Conservation (phyloP, 64 coral and sea anemone genomes). For the Pocillopora damicornis region DNA sequence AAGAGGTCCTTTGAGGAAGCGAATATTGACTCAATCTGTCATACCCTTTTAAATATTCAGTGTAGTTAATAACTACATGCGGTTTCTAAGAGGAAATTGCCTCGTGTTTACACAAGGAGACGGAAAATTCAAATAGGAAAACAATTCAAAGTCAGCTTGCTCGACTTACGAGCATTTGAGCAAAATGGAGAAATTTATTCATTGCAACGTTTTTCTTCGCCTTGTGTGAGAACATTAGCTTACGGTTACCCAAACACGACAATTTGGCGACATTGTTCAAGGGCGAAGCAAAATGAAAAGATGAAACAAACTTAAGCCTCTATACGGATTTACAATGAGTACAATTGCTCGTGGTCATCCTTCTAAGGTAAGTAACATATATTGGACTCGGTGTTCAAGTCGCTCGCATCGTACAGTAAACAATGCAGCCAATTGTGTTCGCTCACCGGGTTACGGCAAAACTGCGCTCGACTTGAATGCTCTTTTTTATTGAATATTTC, state of each 20-base stretch:
- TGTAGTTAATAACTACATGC: conserved; percentile 20
- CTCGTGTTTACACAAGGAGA: conserved; percentile 20
- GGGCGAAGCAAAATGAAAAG: not conserved
- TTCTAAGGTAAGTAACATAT: conserved; percentile 1
- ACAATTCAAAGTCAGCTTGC: not conserved
- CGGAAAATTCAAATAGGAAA: conserved; percentile 15
- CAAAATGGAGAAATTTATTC: conserved; percentile 5
- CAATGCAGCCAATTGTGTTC: not conserved
- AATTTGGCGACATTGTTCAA: not conserved
- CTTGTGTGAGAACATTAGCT: not conserved
- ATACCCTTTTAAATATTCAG: conserved; percentile 24
- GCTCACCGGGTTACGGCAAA: not conserved
- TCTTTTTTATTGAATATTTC: not conserved
- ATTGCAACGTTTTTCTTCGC: not conserved
- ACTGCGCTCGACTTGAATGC: not conserved
- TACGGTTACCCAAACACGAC: not conserved
- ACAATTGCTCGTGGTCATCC: conserved; percentile 9
- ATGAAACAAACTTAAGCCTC: not conserved
- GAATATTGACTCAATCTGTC: conserved; percentile 2
- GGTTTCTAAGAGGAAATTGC: conserved; percentile 13
- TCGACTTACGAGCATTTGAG: not conserved
- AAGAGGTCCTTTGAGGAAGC: not conserved
- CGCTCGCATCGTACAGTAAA: not conserved
- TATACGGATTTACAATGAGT: conserved; percentile 11
- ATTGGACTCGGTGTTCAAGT: not conserved